phyloP scores from a whole-genome alignment of 2,888 invertebrate genomes.

The Thymelicus sylvestris region DNA sequence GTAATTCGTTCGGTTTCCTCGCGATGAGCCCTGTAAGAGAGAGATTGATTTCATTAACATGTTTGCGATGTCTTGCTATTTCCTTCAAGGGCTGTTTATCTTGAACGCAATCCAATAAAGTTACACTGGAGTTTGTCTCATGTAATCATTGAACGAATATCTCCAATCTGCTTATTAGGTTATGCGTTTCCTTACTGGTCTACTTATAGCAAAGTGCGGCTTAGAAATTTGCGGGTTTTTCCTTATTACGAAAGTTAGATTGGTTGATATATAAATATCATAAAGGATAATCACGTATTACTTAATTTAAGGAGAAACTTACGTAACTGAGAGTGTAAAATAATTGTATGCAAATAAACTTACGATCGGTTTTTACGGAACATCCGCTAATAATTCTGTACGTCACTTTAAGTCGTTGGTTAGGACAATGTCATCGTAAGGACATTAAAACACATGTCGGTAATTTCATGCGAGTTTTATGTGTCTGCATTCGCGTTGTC shows the following conservation, averaged over 20 bases:
- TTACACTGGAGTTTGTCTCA: conserved; percentile 43
- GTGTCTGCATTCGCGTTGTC: conserved; percentile 20
- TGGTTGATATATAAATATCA: neutral
- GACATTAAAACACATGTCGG: conserved; percentile 22
- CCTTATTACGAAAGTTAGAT: conserved; percentile 11
- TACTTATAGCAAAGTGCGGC: conserved; percentile 23
- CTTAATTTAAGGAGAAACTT: neutral
- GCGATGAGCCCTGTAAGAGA: conserved; percentile 59
- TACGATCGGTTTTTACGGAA: conserved; percentile 12
- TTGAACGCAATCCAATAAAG: conserved; percentile 48
- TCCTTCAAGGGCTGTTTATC: conserved; percentile 51
- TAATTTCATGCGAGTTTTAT: conserved; percentile 25
- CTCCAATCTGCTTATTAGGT: conserved; percentile 38
- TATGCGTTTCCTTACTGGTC: conserved; percentile 31
- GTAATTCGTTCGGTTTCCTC: conserved; percentile 45
- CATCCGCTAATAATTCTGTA: conserved; percentile 25
- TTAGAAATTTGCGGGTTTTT: conserved; percentile 16
- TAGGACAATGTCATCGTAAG: conserved; percentile 30
- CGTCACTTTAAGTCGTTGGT: conserved; percentile 1
- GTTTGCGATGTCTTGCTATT: conserved; percentile 50
- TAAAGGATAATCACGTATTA: neutral
- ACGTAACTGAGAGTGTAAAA: neutral
- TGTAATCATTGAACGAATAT: conserved; percentile 43
- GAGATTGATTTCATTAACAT: conserved; percentile 64
- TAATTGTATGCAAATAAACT: conserved; percentile 22